These are phyloP conservation scores for Neotoma lepida DNA, from an alignment of 2,113 vertebrate genomes.

Conservation along the genomic window DNA sequence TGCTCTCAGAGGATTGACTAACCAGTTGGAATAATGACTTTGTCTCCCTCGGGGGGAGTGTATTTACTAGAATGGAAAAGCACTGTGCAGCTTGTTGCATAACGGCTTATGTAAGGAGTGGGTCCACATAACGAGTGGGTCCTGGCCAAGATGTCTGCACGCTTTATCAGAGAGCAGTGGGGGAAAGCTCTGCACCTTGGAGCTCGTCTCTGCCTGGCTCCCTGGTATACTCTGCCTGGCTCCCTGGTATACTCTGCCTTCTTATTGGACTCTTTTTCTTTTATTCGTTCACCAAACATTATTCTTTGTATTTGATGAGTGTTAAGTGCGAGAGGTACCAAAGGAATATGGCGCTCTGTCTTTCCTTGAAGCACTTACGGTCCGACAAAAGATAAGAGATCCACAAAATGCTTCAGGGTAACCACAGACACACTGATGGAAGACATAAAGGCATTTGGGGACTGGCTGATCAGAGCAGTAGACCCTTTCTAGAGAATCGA, in stretches of 20 bases:
- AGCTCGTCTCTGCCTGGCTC: background rate
- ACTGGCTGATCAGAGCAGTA: background rate
- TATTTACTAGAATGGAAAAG: slow-evolving; percentile 43
- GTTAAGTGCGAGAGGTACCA: background rate
- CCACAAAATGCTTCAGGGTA: too few species aligned
- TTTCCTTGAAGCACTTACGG: background rate
- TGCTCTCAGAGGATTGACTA: background rate
- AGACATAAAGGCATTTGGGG: background rate
- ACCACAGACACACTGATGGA: background rate
- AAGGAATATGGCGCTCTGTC: background rate
- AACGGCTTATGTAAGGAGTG: background rate
- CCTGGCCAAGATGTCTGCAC: background rate
- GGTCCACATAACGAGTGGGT: background rate
- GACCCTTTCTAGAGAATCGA: background rate
- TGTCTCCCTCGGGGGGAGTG: background rate
- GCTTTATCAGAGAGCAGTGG: background rate
- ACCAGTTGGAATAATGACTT: background rate
- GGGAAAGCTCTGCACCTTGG: background rate
- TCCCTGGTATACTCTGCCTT: background rate
- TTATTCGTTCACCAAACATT: background rate
- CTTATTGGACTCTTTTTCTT: background rate
- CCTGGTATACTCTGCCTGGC: background rate
- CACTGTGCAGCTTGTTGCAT: background rate
- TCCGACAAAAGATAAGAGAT: background rate
- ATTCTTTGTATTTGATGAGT: background rate